phyloP scores from a whole-genome alignment of 2,113 vertebrate species.

The Dolichallabes microphthalmus region DNA sequence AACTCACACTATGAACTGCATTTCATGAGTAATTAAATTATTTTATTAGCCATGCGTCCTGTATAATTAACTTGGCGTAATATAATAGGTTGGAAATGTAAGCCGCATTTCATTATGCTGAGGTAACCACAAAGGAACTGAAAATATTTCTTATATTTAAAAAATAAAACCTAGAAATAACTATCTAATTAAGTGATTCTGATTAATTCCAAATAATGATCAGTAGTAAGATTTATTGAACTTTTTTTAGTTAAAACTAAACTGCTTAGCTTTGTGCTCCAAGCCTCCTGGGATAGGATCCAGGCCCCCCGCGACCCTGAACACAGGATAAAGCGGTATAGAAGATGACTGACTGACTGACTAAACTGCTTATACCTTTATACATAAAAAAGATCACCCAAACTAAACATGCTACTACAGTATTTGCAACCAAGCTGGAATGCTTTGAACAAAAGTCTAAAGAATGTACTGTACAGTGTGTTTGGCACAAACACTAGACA shows the following conservation, averaged over 20 bases:
- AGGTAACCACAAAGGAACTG: background rate
- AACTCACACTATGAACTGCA: slow-evolving; percentile 44
- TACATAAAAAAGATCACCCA: too few species aligned
- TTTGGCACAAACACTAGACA: background rate
- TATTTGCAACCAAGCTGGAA: background rate
- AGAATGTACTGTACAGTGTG: background rate
- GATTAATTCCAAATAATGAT: background rate
- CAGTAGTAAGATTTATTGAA: background rate
- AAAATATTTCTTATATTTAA: background rate
- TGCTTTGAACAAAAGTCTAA: background rate
- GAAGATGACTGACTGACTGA: too few species aligned
- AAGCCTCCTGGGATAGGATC: too few species aligned
- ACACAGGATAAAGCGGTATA: too few species aligned
- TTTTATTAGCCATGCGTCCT: slow-evolving; percentile 67
- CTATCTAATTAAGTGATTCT: background rate
- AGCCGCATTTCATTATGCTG: slow-evolving; percentile 59
- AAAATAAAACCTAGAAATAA: background rate
- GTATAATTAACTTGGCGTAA: slow-evolving; percentile 72
- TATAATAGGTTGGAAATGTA: slow-evolving; percentile 68
- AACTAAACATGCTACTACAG: background rate
- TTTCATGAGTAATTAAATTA: slow-evolving; percentile 69
- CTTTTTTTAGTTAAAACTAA: background rate
- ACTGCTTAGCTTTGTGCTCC: too few species aligned
- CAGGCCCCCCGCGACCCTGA: too few species aligned
- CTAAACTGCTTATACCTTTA: too few species aligned